A percentile compares a stretch with the other conserved stretches of the same genome.
These are phyloP conservation scores for Ciconia boyciana DNA, from an alignment of 2,113 vertebrate species.

Conservation along the genomic window DNA sequence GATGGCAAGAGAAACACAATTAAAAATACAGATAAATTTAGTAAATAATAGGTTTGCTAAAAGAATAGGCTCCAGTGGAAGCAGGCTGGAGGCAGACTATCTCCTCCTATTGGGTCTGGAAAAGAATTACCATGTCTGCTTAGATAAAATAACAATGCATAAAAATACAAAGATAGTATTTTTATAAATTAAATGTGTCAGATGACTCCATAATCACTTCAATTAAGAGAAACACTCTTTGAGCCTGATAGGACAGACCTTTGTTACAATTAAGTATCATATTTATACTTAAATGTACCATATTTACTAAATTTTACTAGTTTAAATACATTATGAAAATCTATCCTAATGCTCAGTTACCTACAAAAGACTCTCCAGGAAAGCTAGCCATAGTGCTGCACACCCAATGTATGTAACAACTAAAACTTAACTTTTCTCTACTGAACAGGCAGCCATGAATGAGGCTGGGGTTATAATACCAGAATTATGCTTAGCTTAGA, in stretches of 20 bases:
- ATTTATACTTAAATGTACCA: neutral
- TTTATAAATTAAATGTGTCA: neutral
- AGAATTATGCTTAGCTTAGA: neutral
- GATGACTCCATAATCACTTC: neutral
- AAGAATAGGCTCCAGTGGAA: neutral
- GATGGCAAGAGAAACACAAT: neutral
- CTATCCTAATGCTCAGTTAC: neutral
- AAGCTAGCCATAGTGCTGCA: neutral
- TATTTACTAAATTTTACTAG: neutral
- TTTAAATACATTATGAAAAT: neutral
- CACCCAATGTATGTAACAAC: neutral
- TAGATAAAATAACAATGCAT: neutral
- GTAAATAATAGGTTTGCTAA: neutral
- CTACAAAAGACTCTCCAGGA: neutral
- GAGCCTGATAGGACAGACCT: neutral
- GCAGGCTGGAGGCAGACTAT: neutral
- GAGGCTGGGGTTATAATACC: neutral
- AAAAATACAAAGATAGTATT: neutral
- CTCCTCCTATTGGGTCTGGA: neutral
- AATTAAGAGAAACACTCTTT: neutral
- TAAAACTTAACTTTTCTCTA: neutral
- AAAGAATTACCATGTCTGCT: neutral
- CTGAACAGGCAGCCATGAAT: neutral
- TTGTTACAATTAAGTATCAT: neutral
- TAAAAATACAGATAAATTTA: constrained; percentile 15